Base-by-base conservation (phyloP, 2,113 vertebrate genomes). In the Mormyrus iriodes region DNA sequence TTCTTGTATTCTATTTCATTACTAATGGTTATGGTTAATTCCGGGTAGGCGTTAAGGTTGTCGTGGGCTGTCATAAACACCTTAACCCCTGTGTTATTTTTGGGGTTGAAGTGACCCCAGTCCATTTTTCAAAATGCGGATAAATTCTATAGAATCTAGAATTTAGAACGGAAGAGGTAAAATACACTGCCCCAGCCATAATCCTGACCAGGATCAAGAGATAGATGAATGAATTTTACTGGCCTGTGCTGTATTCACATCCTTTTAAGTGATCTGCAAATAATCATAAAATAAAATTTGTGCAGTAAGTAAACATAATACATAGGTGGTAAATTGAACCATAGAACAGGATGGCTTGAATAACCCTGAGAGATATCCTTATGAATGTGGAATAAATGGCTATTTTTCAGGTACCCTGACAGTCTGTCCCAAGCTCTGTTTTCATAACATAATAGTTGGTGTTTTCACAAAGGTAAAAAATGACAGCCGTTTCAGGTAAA, bases 401-500 rank as follows among this genome's bases (percentile, higher is more conserved):
- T 86, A 53, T n/a, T 86, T 86, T 55, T 53, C 51, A 53, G 85
- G 3, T 44, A 7, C 19, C 8, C 4, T 35, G 53, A 17, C 31
- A 65, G 19, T 21, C 39, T 39, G 55, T 65, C 86, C 52, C 53
- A 87, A 87, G 35, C n/a, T 58, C 13, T 42, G 24, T 49, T 52
- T 53, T 86, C 12, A 21, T 46, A 44, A 65, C 17, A 24, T n/a
- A 46, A 46, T 87, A 55, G 35, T 44, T 65, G 27, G 85, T 53
- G 39, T 48, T 87, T 87, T 65, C 55, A 42, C 21, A 65, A 87
- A 87, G 39, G 19, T 55, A 46, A 24, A 46, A 65, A 42, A 44
- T 42, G 21, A 65, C 17, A 58, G 86, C 86, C 21, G 6, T 87
- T 46, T 46, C 86, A 87, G 86, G 55, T 65, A 87, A 65, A 87